Conservation (phyloP, 2,113 vertebrate genomes). For the Thermophis baileyi region DNA sequence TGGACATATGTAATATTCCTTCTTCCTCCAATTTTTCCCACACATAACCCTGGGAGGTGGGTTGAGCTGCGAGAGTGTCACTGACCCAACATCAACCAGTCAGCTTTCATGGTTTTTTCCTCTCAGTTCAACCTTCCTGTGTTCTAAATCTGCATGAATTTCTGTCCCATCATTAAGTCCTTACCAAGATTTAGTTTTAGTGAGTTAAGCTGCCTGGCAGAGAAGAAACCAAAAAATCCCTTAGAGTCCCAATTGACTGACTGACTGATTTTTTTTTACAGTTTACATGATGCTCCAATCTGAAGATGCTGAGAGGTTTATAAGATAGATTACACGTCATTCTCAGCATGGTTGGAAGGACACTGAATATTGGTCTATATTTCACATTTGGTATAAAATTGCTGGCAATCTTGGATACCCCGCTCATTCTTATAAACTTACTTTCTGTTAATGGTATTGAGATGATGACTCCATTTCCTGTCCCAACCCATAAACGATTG, state of each 20-base stretch:
- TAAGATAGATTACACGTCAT: neutral
- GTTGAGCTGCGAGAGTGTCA: neutral
- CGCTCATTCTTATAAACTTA: constrained; percentile 66
- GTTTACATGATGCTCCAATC: neutral
- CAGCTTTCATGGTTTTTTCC: neutral
- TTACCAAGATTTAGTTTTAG: neutral
- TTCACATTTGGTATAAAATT: neutral
- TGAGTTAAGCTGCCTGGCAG: neutral
- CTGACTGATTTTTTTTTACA: neutral
- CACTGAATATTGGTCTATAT: neutral
- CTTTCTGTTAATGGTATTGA: constrained; percentile 90
- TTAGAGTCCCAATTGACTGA: neutral
- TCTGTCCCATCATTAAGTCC: neutral
- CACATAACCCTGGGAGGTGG: neutral
- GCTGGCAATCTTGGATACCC: neutral
- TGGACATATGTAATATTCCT: neutral
- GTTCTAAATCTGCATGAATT: neutral
- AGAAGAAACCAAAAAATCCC: neutral
- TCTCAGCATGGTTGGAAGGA: constrained; percentile 5
- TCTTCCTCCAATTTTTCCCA: neutral
- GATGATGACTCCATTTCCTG: constrained; percentile 91
- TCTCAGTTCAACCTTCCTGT: neutral
- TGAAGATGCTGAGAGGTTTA: neutral
- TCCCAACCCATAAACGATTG: constrained; percentile 88
- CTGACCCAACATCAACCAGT: neutral